A percentile compares a stretch with the other conserved stretches of the same genome.
Evolutionary conservation across 2,113 vertebrate genomes (phyloP).

Genomic region (Cricetomys ansorgei): DNA sequence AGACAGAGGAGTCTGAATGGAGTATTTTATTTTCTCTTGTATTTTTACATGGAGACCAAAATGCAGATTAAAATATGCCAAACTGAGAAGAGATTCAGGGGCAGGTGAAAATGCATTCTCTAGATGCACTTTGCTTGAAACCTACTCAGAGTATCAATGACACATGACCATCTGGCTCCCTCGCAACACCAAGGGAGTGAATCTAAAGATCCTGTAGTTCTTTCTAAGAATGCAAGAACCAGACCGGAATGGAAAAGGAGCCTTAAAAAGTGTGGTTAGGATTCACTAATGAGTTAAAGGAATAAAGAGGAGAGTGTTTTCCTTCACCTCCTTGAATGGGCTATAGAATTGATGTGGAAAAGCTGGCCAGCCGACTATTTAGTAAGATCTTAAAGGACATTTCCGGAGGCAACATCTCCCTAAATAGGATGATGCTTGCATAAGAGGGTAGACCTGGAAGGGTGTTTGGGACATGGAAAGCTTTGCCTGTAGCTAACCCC

Average conservation of each 20-base stretch:
- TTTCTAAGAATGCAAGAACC: conserved; percentile 52
- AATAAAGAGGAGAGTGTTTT: background rate
- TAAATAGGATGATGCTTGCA: background rate
- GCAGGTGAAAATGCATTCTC: background rate
- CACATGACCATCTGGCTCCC: background rate
- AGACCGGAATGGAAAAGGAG: conserved; percentile 10
- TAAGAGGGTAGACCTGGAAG: background rate
- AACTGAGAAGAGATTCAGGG: background rate
- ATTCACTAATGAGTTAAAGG: conserved; percentile 47
- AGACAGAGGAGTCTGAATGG: conserved; percentile 52
- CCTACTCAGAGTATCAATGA: background rate
- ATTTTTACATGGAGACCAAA: conserved; percentile 44
- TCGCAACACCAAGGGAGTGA: background rate
- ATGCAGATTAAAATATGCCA: conserved; percentile 10
- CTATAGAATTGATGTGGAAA: background rate
- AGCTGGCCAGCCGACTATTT: background rate
- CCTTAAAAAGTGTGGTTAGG: background rate
- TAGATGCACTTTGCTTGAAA: background rate
- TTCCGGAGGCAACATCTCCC: background rate
- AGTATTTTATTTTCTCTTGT: conserved; percentile 46
- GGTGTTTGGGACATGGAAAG: background rate
- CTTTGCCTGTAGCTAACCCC: background rate
- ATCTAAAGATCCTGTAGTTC: conserved; percentile 56
- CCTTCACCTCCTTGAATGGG: background rate
- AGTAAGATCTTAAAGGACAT: conserved; percentile 24